Percentiles rank a stretch among this genome's conserved stretches.
Evolutionary conservation across 2,797 vertebrate species (phyloP).

Genomic region (Phyllotis vaccarum): DNA sequence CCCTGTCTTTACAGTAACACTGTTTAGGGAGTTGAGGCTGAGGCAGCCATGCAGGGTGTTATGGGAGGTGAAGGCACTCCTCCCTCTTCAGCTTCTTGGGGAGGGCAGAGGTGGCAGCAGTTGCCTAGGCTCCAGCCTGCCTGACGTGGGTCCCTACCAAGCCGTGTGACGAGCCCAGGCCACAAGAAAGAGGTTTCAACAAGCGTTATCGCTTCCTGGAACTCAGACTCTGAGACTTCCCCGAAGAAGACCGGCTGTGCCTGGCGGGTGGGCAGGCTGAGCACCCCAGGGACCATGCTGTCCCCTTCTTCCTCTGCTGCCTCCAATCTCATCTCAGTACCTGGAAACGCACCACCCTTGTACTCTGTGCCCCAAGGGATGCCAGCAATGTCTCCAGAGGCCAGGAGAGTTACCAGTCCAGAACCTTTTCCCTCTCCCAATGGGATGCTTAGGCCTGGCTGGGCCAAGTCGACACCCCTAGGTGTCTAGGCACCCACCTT

Average conservation of each 20-base stretch:
- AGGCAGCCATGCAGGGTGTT: background rate
- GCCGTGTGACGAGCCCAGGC: conserved; percentile 88
- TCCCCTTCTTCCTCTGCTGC: conserved; percentile 75
- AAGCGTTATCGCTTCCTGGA: conserved; percentile 91
- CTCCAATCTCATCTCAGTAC: conserved; percentile 83
- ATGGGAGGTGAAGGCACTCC: background rate
- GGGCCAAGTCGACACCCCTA: conserved; percentile 45
- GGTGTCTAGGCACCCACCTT: conserved; percentile 73
- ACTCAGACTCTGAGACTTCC: conserved; percentile 90
- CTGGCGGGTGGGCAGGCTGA: conserved; percentile 79
- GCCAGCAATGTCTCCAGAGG: conserved; percentile 61
- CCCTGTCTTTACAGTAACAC: background rate
- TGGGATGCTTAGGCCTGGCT: background rate
- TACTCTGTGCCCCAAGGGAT: background rate
- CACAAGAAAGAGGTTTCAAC: conserved; percentile 91
- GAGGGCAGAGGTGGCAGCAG: background rate
- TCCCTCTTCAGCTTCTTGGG: background rate
- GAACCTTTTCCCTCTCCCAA: conserved; percentile 13
- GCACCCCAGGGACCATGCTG: conserved; percentile 80
- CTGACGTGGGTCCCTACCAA: conserved; percentile 79
- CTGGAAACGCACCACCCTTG: conserved; percentile 81
- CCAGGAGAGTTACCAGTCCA: background rate
- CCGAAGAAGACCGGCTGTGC: conserved; percentile 90
- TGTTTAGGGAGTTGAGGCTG: conserved; percentile 29
- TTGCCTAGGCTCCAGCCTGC: conserved; percentile 61